These are phyloP conservation scores for Oenanthe melanoleuca DNA, from an alignment of 2,113 vertebrate species.

Conservation along the genomic window DNA sequence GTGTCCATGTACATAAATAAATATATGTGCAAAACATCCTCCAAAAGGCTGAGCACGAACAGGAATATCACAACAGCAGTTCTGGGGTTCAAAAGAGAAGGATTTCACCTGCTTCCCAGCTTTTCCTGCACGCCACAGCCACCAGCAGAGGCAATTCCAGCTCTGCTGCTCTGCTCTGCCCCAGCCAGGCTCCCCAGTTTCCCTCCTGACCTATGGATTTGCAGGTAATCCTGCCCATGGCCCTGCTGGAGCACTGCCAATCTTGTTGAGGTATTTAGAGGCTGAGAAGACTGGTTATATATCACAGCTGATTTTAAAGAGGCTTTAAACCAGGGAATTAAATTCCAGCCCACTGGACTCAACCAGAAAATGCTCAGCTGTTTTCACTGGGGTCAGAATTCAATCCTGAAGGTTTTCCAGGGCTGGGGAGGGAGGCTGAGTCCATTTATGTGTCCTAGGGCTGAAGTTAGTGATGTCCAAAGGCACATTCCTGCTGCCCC, in stretches of 20 bases:
- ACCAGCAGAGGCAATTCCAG: not conserved
- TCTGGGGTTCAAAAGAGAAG: not conserved
- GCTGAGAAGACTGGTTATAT: not conserved
- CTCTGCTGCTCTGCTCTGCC: not conserved
- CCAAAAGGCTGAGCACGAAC: not conserved
- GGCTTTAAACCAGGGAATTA: conserved; percentile 6
- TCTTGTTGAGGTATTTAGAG: not conserved
- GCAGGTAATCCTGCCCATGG: not conserved
- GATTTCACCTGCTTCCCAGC: not conserved
- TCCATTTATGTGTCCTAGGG: not conserved
- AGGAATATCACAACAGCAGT: not conserved
- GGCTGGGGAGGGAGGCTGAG: not conserved
- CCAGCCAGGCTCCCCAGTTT: not conserved
- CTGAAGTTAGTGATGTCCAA: not conserved
- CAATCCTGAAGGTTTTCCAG: not conserved
- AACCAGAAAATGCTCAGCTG: not conserved
- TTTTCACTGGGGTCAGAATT: not conserved
- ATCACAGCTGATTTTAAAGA: not conserved
- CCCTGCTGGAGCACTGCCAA: not conserved
- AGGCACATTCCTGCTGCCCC: not conserved
- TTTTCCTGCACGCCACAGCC: not conserved
- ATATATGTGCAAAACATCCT: not conserved
- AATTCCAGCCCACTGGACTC: not conserved
- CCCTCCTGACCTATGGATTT: not conserved
- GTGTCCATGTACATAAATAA: not conserved